These are phyloP conservation scores for Tachina fera DNA, from an alignment of 2,888 invertebrate genomes.

Conservation along the genomic window DNA sequence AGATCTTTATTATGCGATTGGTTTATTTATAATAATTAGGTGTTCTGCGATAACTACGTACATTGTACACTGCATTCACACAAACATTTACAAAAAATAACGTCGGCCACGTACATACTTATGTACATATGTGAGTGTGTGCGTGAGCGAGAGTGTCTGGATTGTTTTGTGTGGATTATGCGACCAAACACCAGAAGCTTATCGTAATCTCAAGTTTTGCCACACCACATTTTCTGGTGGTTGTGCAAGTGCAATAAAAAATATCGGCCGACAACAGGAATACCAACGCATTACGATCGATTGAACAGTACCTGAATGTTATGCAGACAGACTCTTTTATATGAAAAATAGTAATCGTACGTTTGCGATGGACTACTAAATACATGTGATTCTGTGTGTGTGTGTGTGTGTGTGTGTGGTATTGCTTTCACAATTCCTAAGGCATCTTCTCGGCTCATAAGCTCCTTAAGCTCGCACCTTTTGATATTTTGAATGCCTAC, in stretches of 20 bases:
- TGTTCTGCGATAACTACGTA: conserved; percentile 75
- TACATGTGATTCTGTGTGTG: too few species aligned
- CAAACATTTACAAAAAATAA: neutral
- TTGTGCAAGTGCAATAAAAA: conserved; percentile 67
- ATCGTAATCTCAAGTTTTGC: conserved; percentile 75
- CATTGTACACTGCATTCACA: conserved; percentile 10
- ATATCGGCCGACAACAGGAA: conserved; percentile 43
- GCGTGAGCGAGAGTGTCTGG: conserved; percentile 26
- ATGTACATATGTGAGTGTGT: neutral
- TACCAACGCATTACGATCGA: conserved; percentile 29
- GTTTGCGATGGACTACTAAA: conserved; percentile 33
- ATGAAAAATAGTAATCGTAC: conserved; percentile 49
- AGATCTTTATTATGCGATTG: conserved; percentile 82
- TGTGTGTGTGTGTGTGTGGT: neutral
- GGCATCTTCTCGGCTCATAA: conserved; percentile 76
- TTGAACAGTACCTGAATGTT: conserved; percentile 20
- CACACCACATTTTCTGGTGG: conserved; percentile 68
- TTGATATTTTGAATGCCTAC: conserved; percentile 78
- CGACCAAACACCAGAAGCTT: conserved; percentile 76
- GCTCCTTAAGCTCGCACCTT: conserved; percentile 82
- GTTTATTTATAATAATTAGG: conserved; percentile 83
- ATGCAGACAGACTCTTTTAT: conserved; percentile 23
- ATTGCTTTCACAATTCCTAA: conserved; percentile 51
- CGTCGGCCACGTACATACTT: neutral
- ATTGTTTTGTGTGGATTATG: conserved; percentile 59